phyloP scores from a whole-genome alignment of 2,888 invertebrate genomes.

The Hecatera dysodea region DNA sequence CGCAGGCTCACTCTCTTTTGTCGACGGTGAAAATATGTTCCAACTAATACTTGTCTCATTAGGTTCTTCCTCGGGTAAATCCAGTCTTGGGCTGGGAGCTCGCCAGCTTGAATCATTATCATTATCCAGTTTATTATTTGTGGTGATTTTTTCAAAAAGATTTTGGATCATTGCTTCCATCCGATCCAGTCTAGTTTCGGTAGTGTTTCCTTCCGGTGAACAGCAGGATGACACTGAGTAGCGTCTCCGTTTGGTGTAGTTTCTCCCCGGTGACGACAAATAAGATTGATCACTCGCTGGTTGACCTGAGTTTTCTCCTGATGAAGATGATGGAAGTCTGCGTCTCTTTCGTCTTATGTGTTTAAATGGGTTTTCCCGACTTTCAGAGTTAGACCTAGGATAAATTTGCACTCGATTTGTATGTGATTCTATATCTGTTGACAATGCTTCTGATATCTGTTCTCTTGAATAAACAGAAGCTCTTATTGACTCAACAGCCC shows the following conservation, averaged over 20 bases:
- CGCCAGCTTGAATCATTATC: not conserved
- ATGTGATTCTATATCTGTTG: not conserved
- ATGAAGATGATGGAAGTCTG: not conserved
- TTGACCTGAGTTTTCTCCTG: not conserved
- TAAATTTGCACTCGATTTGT: not conserved
- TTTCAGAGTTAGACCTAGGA: not conserved
- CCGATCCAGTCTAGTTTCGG: not conserved
- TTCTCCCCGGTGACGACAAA: not conserved
- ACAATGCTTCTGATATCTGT: constrained; percentile 5
- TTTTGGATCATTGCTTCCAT: constrained; percentile 12
- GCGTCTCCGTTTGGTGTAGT: not conserved
- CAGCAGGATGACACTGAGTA: not conserved
- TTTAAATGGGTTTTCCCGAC: not conserved
- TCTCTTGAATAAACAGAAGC: constrained; percentile 6
- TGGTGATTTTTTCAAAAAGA: not conserved
- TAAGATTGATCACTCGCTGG: not conserved
- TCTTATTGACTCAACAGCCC: not conserved
- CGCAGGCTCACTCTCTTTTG: not conserved
- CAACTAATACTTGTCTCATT: constrained; percentile 5
- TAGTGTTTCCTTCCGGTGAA: not conserved
- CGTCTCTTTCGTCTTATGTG: not conserved
- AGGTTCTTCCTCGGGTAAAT: not conserved
- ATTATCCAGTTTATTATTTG: not conserved
- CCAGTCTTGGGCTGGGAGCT: not conserved
- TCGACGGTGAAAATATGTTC: not conserved